Conservation (phyloP, 2,888 invertebrate genomes). For the Limnephilus lunatus region DNA sequence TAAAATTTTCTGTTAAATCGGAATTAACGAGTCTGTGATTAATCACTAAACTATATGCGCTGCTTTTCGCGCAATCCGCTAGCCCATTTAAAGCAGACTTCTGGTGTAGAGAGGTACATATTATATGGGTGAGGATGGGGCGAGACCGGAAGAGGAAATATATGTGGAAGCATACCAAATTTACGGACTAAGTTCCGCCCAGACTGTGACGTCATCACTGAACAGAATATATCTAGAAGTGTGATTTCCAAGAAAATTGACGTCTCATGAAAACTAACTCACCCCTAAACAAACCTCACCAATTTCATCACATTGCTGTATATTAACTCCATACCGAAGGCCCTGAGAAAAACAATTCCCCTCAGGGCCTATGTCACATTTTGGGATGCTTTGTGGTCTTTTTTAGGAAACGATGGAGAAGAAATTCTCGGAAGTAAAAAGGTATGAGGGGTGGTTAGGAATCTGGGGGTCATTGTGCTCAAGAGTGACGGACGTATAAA, state of each 20-base stretch:
- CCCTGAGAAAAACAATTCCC: too few species aligned
- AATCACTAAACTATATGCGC: neutral
- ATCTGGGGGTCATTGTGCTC: too few species aligned
- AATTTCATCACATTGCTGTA: too few species aligned
- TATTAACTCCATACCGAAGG: too few species aligned
- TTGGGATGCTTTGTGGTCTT: too few species aligned
- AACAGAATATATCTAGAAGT: neutral
- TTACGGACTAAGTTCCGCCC: neutral
- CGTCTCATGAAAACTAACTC: too few species aligned
- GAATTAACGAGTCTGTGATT: neutral
- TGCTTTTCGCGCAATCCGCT: neutral
- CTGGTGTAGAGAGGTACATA: neutral
- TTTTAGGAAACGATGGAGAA: too few species aligned
- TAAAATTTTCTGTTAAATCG: neutral
- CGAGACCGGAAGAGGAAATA: neutral
- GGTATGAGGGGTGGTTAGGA: too few species aligned
- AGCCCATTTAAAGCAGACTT: neutral
- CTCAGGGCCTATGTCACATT: too few species aligned
- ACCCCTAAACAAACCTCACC: too few species aligned
- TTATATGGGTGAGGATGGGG: neutral
- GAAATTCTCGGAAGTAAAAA: too few species aligned
- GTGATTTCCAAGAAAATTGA: neutral
- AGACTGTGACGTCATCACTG: neutral
- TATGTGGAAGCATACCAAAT: neutral
- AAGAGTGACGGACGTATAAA: too few species aligned